phyloP scores from a whole-genome alignment of 2,113 vertebrate species.

The Alethe diademata region DNA sequence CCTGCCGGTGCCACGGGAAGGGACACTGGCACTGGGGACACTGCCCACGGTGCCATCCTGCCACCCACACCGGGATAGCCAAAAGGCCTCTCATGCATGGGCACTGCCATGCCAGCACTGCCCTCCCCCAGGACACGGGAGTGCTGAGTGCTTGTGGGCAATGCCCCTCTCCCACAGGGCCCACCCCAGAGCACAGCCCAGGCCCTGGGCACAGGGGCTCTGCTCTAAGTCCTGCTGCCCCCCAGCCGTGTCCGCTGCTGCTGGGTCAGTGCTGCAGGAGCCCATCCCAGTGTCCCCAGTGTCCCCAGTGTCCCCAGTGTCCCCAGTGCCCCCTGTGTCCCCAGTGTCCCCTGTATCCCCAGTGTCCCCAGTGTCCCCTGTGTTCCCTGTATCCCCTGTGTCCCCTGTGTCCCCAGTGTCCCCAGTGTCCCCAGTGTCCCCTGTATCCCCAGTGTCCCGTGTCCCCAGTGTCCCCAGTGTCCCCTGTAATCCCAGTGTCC shows the following conservation, averaged over 20 bases:
- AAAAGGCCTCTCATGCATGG: not conserved
- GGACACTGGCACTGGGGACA: not conserved
- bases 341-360: too few species aligned
- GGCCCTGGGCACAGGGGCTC: not conserved
- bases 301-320: too few species aligned
- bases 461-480: too few species aligned
- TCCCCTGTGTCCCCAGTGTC: too few species aligned
- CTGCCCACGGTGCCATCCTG: accelerated
- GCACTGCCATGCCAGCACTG: not conserved
- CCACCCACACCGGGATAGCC: not conserved
- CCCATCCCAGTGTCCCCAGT: too few species aligned
- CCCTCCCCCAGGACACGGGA: not conserved
- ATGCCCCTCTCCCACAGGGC: accelerated
- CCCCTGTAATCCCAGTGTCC: too few species aligned
- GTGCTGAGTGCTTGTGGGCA: not conserved
- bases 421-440: too few species aligned
- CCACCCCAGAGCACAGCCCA: not conserved
- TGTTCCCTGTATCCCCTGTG: too few species aligned
- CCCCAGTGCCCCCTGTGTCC: too few species aligned
- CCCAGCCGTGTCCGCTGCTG: accelerated
- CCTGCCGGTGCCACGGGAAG: accelerated
- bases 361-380: too few species aligned
- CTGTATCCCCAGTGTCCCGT: too few species aligned
- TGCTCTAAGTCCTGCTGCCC: not conserved
- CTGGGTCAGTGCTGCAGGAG: accelerated